Percentiles rank a stretch among this genome's conserved stretches.
Conservation (phyloP, 1,140 invertebrate species). For the Eubasilissa regina region DNA sequence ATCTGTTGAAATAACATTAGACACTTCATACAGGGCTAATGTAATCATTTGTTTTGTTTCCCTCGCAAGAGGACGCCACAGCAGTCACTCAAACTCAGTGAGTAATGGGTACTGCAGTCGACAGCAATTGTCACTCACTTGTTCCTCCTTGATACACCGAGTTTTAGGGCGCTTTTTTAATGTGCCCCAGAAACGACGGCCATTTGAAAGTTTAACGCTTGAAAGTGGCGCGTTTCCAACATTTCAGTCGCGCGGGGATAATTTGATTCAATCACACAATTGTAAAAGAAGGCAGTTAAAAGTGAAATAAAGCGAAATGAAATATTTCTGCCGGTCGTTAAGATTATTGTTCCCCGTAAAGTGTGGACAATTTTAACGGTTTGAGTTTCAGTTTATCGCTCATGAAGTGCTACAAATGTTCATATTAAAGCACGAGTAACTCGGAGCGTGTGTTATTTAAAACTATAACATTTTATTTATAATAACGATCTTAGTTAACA, state of each 20-base stretch:
- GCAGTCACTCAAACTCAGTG: too few relatives aligned
- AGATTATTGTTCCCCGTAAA: conserved; percentile 31
- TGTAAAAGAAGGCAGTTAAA: conserved; percentile 24
- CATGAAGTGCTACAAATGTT: neutral
- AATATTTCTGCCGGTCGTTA: conserved; percentile 19
- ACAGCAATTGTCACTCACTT: too few relatives aligned
- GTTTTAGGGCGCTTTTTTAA: too few relatives aligned
- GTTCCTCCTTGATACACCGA: too few relatives aligned
- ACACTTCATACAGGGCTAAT: too few relatives aligned
- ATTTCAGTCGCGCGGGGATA: neutral
- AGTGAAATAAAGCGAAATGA: conserved; percentile 30
- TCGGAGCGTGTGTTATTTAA: neutral
- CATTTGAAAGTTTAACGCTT: conserved; percentile 7
- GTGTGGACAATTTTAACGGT: conserved; percentile 20
- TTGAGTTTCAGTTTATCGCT: conserved; percentile 12
- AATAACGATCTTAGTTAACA: too few relatives aligned
- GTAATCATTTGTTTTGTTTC: too few relatives aligned
- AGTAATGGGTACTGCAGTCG: too few relatives aligned
- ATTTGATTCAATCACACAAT: conserved; percentile 43
- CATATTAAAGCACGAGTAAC: neutral
- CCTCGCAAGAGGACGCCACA: too few relatives aligned
- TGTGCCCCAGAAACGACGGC: neutral
- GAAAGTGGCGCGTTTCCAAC: conserved; percentile 8
- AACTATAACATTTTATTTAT: neutral
- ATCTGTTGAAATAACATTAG: too few relatives aligned